A percentile compares a stretch with the other conserved stretches of the same genome.
phyloP scores from a whole-genome alignment of 2,113 vertebrate species.

The Lasiurus borealis region DNA sequence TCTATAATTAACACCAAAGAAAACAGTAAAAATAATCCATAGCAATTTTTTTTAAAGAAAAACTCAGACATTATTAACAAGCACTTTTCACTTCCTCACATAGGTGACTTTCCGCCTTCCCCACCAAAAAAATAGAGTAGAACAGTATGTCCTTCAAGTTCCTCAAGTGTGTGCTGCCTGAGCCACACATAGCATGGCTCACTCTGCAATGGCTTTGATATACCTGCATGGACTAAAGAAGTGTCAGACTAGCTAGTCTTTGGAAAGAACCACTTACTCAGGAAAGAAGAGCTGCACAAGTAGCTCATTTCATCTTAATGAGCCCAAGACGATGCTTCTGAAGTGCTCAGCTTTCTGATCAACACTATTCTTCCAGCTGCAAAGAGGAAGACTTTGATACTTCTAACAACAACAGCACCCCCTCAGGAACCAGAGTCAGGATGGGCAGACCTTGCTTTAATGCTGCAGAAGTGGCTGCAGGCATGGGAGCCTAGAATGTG shows the following conservation, averaged over 20 bases:
- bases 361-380: conserved; percentile 3
- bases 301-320: conserved; percentile 77
- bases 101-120: not conserved
- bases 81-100: not conserved
- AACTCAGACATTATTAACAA: not conserved
- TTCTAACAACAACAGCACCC: not conserved
- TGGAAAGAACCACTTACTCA: conserved; percentile 55
- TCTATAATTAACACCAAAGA: conserved; percentile 40
- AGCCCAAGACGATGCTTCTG: conserved; percentile 60
- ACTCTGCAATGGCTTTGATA: conserved; percentile 15
- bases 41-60: conserved; percentile 8
- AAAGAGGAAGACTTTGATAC: not conserved
- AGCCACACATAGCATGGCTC: not conserved
- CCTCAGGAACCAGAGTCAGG: not conserved
- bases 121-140: not conserved
- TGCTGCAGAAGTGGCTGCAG: not conserved
- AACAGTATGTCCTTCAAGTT: not conserved
- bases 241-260: conserved; percentile 61
- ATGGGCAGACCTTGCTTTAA: not conserved
- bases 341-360: conserved; percentile 61
- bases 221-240: not conserved
- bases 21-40: conserved; percentile 40
- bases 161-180: not conserved
- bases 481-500: not conserved
- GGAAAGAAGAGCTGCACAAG: conserved; percentile 51